phyloP scores from a whole-genome alignment of 2,797 vertebrate species.

The Ceyx erithaca region DNA sequence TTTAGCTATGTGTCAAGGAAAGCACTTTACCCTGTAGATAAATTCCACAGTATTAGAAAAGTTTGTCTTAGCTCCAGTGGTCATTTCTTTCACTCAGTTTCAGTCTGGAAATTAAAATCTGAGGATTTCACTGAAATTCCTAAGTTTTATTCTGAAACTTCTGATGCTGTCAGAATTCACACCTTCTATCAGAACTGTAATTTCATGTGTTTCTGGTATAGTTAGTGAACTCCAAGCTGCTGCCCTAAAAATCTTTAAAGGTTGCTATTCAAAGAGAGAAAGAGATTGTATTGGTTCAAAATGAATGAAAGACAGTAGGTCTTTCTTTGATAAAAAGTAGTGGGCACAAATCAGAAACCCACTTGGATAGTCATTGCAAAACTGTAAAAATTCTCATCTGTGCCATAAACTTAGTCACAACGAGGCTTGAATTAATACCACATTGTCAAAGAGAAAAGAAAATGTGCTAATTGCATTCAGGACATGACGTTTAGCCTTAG shows the following conservation, averaged over 20 bases:
- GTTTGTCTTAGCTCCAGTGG: background rate
- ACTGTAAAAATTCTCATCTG: slow-evolving; percentile 2
- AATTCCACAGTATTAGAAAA: background rate
- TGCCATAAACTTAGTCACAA: slow-evolving; percentile 4
- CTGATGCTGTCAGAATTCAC: slow-evolving; percentile 67
- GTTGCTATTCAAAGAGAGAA: slow-evolving; percentile 48
- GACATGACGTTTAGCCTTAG: background rate
- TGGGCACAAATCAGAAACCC: slow-evolving; percentile 4
- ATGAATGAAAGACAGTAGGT: background rate
- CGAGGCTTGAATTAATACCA: background rate
- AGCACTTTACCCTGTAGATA: background rate
- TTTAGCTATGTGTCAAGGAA: background rate
- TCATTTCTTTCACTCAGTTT: background rate
- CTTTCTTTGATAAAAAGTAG: background rate
- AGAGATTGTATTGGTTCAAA: slow-evolving; percentile 7
- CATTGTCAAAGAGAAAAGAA: slow-evolving; percentile 8
- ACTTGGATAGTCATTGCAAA: background rate
- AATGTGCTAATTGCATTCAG: slow-evolving; percentile 1
- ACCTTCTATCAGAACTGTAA: slow-evolving; percentile 66
- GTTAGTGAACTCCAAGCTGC: slow-evolving; percentile 70
- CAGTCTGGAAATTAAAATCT: slow-evolving; percentile 1
- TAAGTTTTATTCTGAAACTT: slow-evolving; percentile 64
- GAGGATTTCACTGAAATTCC: slow-evolving; percentile 50
- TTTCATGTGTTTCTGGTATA: slow-evolving; percentile 64
- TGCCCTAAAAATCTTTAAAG: slow-evolving; percentile 69